Base-by-base conservation (phyloP, 2,113 vertebrate species). In the Macrotis lagotis region DNA sequence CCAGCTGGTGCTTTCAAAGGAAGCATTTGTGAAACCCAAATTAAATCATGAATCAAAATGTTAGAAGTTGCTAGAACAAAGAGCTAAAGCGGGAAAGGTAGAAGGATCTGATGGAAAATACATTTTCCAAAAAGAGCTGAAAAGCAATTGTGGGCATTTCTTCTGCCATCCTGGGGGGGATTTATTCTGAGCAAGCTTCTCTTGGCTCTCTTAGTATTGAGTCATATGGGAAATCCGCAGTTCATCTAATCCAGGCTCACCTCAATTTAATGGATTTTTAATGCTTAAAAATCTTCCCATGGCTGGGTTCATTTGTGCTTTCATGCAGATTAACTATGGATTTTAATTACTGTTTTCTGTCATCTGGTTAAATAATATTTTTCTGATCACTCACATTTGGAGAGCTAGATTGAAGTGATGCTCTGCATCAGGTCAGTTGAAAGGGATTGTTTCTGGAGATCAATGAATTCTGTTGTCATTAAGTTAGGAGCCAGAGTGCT, bases 311-410 rank as follows among this genome's bases (percentile, higher is more conserved):
- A 95, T 97, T 93, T 91, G 51, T 55, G 47, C 49, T 92, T 96
- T 93, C 55, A 51, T 91, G 96, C 59, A 91, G 49, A 89, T 96
- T 94, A 96, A 91, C 91, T 96, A 89, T 93, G 88, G 92, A 93
- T 97, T 97, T 96, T 91, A 95, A 92, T 97, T 94, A 94, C 48
- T 93, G 9, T 49, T 97, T 95, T 59, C 26, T 89, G 92, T 37
- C 89, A 37, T 92, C 90, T 94, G 94, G 95, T 93, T 49, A 97
- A 97, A 91, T 59, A 55, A 94, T 96, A 94, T 50, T 92, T 96
- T 97, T 97, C 93, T 96, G 93, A 89, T 88, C 66, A 92, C 90
- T 90, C 50, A 90, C 37, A 92, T 49, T 89, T 47, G 44, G 66
- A 91, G 51, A 52, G 50, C 31, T 55, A 24, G n/a, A 93, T 6